Percentiles rank a stretch among this genome's conserved stretches.
Conservation (phyloP, 2,888 invertebrate species). For the Hemaris fuciformis region DNA sequence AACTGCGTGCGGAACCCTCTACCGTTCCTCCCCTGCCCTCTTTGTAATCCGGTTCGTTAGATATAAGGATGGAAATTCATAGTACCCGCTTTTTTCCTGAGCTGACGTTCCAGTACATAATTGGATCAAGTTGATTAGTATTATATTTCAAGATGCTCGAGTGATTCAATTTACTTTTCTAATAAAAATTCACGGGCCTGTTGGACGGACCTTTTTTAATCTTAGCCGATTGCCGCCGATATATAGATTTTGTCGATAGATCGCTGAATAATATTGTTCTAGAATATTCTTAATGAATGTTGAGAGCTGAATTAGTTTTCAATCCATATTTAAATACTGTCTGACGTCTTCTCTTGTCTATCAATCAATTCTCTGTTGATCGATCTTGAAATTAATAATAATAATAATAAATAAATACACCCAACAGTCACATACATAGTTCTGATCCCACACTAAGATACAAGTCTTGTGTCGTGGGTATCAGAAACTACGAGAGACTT, state of each 20-base stretch:
- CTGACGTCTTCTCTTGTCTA: too few species aligned
- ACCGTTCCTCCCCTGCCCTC: slow-evolving; percentile 15
- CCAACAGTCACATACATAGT: too few species aligned
- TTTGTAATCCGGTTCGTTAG: slow-evolving; percentile 37
- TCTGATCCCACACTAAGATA: too few species aligned
- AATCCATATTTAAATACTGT: too few species aligned
- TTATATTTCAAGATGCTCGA: slow-evolving; percentile 30
- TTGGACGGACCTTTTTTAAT: not conserved
- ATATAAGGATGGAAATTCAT: slow-evolving; percentile 37
- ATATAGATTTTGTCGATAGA: not conserved
- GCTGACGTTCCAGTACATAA: slow-evolving; percentile 38
- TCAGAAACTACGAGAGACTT: too few species aligned
- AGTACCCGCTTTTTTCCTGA: slow-evolving; percentile 27
- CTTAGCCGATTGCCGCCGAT: not conserved
- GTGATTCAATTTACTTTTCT: slow-evolving; percentile 32
- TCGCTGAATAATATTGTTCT: not conserved
- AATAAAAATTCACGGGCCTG: slow-evolving; percentile 13
- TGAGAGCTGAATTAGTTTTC: too few species aligned
- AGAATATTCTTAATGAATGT: not conserved
- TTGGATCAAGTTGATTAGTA: slow-evolving; percentile 57
- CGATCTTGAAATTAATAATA: too few species aligned
- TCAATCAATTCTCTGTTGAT: too few species aligned
- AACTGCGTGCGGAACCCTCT: not conserved
- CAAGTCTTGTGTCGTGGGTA: too few species aligned
- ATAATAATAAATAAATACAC: too few species aligned